Percentiles rank a stretch among this genome's conserved stretches.
Conservation (phyloP, 2,797 vertebrate species). For the Squalus acanthias region DNA sequence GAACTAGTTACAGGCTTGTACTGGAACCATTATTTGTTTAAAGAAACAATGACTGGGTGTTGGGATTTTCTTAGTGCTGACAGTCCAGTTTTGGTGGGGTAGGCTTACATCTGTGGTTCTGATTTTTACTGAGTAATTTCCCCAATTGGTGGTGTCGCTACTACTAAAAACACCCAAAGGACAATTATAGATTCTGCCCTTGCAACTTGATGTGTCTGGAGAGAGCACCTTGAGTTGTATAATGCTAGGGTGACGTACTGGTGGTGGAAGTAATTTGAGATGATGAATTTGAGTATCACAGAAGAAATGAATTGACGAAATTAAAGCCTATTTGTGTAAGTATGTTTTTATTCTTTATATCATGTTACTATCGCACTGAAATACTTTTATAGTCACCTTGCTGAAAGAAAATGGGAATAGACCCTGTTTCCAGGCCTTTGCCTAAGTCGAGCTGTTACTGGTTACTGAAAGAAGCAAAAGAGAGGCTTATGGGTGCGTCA, state of each 20-base stretch:
- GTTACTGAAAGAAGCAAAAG: neutral
- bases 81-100: neutral
- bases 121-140: conserved; percentile 8
- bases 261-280: neutral
- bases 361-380: neutral
- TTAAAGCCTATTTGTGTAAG: neutral
- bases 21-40: neutral
- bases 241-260: neutral
- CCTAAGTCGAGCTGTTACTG: neutral
- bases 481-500: neutral
- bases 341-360: neutral
- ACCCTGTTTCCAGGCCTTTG: neutral
- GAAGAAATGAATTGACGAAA: neutral
- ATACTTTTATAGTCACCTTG: neutral
- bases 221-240: neutral
- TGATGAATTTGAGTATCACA: neutral
- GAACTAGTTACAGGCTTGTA: neutral
- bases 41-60: neutral
- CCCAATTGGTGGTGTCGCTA: neutral
- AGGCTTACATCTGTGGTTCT: neutral
- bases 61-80: neutral
- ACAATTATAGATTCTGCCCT: neutral
- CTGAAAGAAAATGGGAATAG: neutral
- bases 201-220: neutral
- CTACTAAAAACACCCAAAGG: too few species aligned